Evolutionary conservation across 2,797 vertebrate species (phyloP).

Genomic region (Adrianichthys oophorus): DNA sequence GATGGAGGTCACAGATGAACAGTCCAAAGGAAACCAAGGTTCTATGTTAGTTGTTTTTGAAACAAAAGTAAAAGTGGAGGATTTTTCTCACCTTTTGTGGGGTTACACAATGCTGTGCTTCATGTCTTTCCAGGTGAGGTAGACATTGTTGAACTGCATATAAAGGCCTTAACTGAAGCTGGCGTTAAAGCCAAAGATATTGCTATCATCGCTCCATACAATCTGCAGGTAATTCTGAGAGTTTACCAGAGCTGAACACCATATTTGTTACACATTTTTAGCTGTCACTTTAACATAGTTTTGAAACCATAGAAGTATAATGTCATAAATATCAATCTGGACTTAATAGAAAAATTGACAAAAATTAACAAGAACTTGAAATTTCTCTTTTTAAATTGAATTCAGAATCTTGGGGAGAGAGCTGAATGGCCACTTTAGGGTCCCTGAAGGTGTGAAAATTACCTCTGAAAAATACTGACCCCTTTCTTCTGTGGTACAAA

Average conservation of each 20-base stretch:
- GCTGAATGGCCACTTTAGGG: too few species aligned
- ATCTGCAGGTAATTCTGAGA: conserved; percentile 86
- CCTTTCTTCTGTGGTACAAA: too few species aligned
- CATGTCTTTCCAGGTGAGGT: conserved; percentile 84
- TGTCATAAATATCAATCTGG: too few species aligned
- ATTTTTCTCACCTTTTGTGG: not conserved
- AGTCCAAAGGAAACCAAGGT: conserved; percentile 93
- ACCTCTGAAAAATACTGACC: too few species aligned
- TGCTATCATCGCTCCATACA: conserved; percentile 92
- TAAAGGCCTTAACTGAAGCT: conserved; percentile 86
- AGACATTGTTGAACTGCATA: conserved; percentile 84
- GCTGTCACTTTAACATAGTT: too few species aligned
- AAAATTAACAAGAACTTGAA: too few species aligned
- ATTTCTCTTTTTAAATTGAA: too few species aligned
- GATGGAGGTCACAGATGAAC: conserved; percentile 87
- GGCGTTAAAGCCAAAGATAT: conserved; percentile 88
- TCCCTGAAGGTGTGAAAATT: too few species aligned
- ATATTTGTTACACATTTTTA: too few species aligned
- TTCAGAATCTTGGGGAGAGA: too few species aligned
- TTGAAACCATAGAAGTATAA: too few species aligned
- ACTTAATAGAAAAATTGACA: too few species aligned
- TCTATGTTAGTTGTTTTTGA: not conserved
- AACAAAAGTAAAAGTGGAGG: not conserved
- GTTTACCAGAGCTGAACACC: not conserved
- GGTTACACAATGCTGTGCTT: not conserved